Evolutionary conservation across 2,888 invertebrate species (phyloP).

Genomic region (Drosophila austrosaltans): DNA sequence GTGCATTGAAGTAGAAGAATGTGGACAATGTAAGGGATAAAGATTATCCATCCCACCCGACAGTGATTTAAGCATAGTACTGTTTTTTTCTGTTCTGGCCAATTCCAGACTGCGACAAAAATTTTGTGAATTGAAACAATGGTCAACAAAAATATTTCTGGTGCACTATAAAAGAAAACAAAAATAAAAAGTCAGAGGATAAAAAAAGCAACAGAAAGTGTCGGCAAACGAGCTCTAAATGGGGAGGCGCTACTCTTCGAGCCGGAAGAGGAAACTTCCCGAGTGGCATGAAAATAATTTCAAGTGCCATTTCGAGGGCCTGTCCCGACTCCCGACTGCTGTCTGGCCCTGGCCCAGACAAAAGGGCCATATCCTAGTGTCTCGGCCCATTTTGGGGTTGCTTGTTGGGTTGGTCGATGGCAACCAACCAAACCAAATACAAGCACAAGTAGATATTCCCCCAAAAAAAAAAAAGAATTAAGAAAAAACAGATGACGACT

Average conservation of each 20-base stretch:
- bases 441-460: conserved; percentile 61
- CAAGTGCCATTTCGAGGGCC: conserved; percentile 45
- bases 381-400: conserved; percentile 47
- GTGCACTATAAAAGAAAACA: conserved; percentile 48
- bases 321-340: conserved; percentile 33
- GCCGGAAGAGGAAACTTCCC: conserved; percentile 66
- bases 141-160: conserved; percentile 38
- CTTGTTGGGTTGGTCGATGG: conserved; percentile 26
- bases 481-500: neutral
- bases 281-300: conserved; percentile 66
- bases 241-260: conserved; percentile 24
- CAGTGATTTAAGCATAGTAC: conserved; percentile 47
- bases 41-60: conserved; percentile 38
- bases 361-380: conserved; percentile 20
- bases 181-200: conserved; percentile 50
- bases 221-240: neutral
- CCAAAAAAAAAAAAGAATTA: neutral
- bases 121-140: conserved; percentile 55
- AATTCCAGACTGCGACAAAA: conserved; percentile 58
- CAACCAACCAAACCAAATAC: conserved; percentile 49
- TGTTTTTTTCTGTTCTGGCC: conserved; percentile 48
- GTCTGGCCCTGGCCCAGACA: conserved; percentile 18
- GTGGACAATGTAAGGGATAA: conserved; percentile 44
- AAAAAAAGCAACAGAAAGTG: conserved; percentile 26
- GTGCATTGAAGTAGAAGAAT: conserved; percentile 53